Evolutionary conservation across 2,113 vertebrate species (phyloP).

Genomic region (Saimiri boliviensis): DNA sequence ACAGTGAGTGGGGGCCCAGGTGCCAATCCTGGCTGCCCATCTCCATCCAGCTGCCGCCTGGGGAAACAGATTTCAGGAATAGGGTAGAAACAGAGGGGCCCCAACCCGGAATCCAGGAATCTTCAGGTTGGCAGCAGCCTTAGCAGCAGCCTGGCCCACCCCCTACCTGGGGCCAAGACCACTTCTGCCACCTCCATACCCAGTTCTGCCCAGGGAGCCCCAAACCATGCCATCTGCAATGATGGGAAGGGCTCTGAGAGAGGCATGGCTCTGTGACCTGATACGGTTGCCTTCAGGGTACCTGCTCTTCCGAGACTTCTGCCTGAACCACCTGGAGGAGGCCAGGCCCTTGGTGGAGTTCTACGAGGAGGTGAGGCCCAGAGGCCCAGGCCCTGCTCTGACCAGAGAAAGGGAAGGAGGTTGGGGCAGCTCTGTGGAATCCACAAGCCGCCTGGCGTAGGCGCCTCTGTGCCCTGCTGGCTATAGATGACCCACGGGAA

Average conservation of each 20-base stretch:
- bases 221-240: accelerated
- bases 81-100: background rate
- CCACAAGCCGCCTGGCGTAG: accelerated
- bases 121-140: background rate
- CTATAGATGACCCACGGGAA: background rate
- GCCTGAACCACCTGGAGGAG: conserved; percentile 85
- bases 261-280: background rate
- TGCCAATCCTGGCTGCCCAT: accelerated
- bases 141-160: background rate
- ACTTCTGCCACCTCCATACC: background rate
- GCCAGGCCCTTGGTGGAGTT: conserved; percentile 87
- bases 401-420: background rate
- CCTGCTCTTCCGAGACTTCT: conserved; percentile 86
- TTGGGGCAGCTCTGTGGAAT: background rate
- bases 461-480: accelerated
- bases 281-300: conserved; percentile 76
- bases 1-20: background rate
- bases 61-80: background rate
- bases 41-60: background rate
- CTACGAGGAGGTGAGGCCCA: conserved; percentile 83
- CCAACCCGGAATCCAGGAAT: background rate
- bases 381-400: too few species aligned
- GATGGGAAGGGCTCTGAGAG: background rate
- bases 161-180: background rate
- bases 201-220: background rate